Percentiles rank a stretch among this genome's conserved stretches.
phyloP scores from a whole-genome alignment of 2,888 invertebrate genomes.

The Steromphala cineraria region DNA sequence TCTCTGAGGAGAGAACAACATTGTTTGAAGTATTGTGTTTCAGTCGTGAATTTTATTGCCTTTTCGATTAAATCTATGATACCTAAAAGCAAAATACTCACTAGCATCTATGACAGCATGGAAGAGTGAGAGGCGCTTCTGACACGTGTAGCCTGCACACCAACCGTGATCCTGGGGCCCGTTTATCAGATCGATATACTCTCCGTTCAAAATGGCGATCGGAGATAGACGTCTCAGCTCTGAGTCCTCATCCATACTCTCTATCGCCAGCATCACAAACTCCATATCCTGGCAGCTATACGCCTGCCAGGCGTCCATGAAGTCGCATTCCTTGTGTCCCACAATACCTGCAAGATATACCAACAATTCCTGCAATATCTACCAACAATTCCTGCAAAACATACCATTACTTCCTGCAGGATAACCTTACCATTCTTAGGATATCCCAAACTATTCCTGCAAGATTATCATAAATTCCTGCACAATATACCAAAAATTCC shows the following conservation, averaged over 20 bases:
- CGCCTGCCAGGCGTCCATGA: conserved; percentile 52
- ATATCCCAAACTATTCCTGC: too few relatives aligned
- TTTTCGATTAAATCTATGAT: too few relatives aligned
- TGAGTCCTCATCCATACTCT: conserved; percentile 72
- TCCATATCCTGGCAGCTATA: conserved; percentile 56
- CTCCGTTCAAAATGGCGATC: conserved; percentile 55
- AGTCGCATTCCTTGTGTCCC: conserved; percentile 54
- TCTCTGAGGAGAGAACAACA: too few relatives aligned
- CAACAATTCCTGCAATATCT: too few relatives aligned
- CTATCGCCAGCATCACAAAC: conserved; percentile 66
- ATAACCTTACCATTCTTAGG: too few relatives aligned
- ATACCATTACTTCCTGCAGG: too few relatives aligned
- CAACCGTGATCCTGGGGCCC: conserved; percentile 75
- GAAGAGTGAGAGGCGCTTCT: conserved; percentile 70
- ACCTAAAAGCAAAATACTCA: too few relatives aligned
- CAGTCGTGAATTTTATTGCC: too few relatives aligned
- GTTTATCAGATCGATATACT: conserved; percentile 70
- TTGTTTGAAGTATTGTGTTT: too few relatives aligned
- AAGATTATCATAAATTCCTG: too few relatives aligned
- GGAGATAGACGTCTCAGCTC: conserved; percentile 71
- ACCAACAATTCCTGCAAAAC: too few relatives aligned
- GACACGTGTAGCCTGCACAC: conserved; percentile 73
- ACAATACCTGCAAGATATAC: conserved; percentile 62
- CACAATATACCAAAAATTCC: too few relatives aligned
- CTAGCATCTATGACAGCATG: conserved; percentile 63